phyloP scores from a whole-genome alignment of 2,888 invertebrate species.

The Hanleya hanleyi region DNA sequence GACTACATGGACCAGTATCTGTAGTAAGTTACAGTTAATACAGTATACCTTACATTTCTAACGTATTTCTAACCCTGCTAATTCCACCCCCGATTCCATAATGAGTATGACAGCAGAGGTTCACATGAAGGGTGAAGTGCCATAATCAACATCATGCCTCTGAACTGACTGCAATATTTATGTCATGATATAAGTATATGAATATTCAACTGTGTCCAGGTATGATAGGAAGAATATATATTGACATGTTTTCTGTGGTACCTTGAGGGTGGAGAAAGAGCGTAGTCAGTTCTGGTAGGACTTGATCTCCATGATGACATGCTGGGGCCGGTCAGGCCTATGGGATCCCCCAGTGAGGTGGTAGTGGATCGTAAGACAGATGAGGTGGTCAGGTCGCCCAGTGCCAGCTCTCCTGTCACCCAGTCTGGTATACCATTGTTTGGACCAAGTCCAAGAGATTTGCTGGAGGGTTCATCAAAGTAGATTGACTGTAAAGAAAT shows the following conservation, averaged over 20 bases:
- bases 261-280: not conserved
- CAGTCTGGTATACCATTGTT: conserved; percentile 57
- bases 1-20: not conserved
- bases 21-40: not conserved
- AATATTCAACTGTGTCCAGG: too few relatives aligned
- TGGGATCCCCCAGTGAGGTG: not conserved
- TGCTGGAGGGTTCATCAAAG: conserved; percentile 56
- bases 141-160: not conserved
- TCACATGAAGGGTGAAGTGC: too few relatives aligned
- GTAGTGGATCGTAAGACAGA: not conserved
- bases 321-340: not conserved
- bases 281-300: not conserved
- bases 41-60: not conserved
- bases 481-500: conserved; percentile 61
- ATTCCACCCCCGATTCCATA: too few relatives aligned
- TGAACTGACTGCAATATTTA: too few relatives aligned
- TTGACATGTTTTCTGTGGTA: not conserved
- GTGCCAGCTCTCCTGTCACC: conserved; percentile 65
- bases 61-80: not conserved
- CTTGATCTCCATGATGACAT: conserved; percentile 4
- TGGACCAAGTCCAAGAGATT: not conserved
- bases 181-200: too few relatives aligned
- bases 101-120: too few relatives aligned
- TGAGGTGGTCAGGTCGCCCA: not conserved
- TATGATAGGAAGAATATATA: not conserved